Evolutionary conservation across 2,888 invertebrate species (phyloP).

Genomic region (Hypena proboscidalis): DNA sequence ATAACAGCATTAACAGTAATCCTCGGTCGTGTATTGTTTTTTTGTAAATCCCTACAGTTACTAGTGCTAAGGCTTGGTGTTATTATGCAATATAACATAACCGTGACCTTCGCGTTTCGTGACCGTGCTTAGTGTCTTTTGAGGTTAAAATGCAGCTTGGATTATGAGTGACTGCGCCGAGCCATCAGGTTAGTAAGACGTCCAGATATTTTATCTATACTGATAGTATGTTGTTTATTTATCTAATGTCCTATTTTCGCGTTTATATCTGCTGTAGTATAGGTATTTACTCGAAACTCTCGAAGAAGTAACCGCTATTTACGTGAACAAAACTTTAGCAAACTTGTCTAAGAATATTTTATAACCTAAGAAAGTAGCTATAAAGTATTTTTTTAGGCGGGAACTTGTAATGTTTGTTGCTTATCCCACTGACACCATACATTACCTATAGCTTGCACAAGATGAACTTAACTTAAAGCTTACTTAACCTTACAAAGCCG

Average conservation of each 20-base stretch:
- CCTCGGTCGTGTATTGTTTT: conserved; percentile 76
- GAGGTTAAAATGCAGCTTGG: conserved; percentile 84
- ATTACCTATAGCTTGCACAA: too few relatives aligned
- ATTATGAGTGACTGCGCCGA: conserved; percentile 82
- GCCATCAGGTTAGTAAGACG: conserved; percentile 79
- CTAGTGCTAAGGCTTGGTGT: conserved; percentile 72
- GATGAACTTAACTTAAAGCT: conserved; percentile 13
- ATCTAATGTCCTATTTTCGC: conserved; percentile 69
- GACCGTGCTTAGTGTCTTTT: conserved; percentile 80
- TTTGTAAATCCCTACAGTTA: conserved; percentile 63
- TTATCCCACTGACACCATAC: neutral
- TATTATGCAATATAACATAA: conserved; percentile 81
- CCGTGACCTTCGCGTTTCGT: conserved; percentile 81
- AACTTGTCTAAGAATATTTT: conserved; percentile 15
- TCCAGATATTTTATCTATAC: conserved; percentile 69
- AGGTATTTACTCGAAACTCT: conserved; percentile 30
- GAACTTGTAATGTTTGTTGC: conserved; percentile 14
- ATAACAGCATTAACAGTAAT: conserved; percentile 81
- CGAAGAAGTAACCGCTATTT: conserved; percentile 16
- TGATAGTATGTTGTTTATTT: conserved; percentile 68
- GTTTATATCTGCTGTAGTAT: conserved; percentile 45
- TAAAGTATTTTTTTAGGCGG: conserved; percentile 20
- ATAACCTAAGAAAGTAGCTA: conserved; percentile 24
- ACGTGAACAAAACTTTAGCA: conserved; percentile 3
- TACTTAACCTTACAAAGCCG: conserved; percentile 33